Base-by-base conservation (phyloP, 2,888 invertebrate species). In the Chymomyza amoena region DNA sequence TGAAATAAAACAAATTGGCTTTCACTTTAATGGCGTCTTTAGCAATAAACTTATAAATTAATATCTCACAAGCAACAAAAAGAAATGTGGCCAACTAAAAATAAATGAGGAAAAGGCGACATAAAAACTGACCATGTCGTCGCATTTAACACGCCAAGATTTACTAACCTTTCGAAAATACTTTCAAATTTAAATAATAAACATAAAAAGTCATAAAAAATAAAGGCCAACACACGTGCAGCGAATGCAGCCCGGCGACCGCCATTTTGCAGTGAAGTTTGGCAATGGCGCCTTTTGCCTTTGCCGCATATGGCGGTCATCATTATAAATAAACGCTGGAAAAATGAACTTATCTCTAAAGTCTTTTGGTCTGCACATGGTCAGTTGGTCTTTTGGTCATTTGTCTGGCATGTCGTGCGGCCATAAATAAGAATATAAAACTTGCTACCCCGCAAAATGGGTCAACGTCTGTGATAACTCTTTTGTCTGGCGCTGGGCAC, bases 21-120 rank as follows among this genome's bases (percentile, higher is more conserved):
- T 84, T 84, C 84, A 83, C 84, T 80, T 83, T 83, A 81, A 83
- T 85, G 71, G 73, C 70, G 79, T 81, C 83, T 81, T 84, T 78
- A 70, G 81, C 77, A 69, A 79, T 80, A 70, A 78, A 69, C 73
- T 73, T 73, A 76, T 76, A 85, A 80, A 85, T 84, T 81, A 83
- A 80, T 80, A 83, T 70, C 72, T 68, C 68, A 70, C 66, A 66
- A 65, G 45, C 16, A 1, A 66, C 69, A 73, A 51, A 72, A 73
- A 75, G 61, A n/a, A 63, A 63, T 15, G 68, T 66, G 52, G 45
- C 50, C 51, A 66, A 61, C 25, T 51, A 54, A 52, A 68, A 15
- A 1, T n/a, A 52, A 28, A 51, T 28, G 25, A 62, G 45, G 20
- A 25, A 62, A 62, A 62, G 39, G 54, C 54, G 20, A 66, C 18